These are phyloP conservation scores for Gadus macrocephalus DNA, from an alignment of 2,113 vertebrate species.

Conservation along the genomic window DNA sequence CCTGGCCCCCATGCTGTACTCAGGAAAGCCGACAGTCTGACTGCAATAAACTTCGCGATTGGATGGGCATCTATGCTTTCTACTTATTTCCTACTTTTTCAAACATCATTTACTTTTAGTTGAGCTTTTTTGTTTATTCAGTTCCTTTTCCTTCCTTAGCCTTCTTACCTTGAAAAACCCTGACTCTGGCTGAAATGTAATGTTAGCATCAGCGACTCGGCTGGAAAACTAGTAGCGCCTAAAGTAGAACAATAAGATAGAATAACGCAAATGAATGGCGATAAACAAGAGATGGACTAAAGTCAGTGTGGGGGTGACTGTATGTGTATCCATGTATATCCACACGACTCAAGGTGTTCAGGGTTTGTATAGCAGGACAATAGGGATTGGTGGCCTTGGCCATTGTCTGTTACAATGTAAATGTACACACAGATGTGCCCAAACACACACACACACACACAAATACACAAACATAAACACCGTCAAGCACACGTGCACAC, in stretches of 20 bases:
- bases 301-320: slow-evolving; percentile 2
- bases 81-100: too few species aligned
- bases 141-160: slow-evolving; percentile 17
- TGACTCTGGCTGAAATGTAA: slow-evolving; percentile 43
- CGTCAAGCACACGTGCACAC: neutral
- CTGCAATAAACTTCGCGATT: too few species aligned
- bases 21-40: too few species aligned
- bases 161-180: slow-evolving; percentile 19
- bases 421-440: neutral
- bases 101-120: too few species aligned
- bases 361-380: too few species aligned
- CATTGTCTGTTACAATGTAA: too few species aligned
- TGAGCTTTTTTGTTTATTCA: too few species aligned
- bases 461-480: slow-evolving; percentile 15
- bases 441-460: neutral
- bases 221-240: slow-evolving; percentile 24
- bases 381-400: too few species aligned
- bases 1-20: too few species aligned
- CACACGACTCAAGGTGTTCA: too few species aligned
- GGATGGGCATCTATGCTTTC: too few species aligned
- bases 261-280: slow-evolving; percentile 1
- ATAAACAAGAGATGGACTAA: neutral
- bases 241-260: slow-evolving; percentile 29
- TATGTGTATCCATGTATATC: neutral
- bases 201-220: slow-evolving; percentile 54